Percentiles rank a stretch among this genome's conserved stretches.
These are phyloP conservation scores for Bergia puertoricense DNA, from an alignment of 92 coral and sea anemone genomes.

Conservation along the genomic window DNA sequence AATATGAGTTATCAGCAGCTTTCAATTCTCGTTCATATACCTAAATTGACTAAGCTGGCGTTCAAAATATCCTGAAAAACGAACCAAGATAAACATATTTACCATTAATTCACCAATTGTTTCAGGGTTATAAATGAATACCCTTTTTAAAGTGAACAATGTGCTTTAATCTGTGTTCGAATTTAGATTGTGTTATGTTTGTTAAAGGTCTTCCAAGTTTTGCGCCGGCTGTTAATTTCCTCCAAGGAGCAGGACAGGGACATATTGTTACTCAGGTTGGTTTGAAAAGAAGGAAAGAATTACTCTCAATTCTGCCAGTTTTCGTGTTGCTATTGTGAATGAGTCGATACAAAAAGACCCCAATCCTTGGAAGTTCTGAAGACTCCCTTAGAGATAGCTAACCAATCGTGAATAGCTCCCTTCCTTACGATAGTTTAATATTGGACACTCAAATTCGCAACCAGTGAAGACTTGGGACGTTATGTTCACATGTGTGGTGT, in stretches of 20 bases:
- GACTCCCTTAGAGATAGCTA: too few species aligned
- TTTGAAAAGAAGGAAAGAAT: background rate
- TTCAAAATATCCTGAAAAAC: too few species aligned
- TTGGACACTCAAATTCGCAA: too few species aligned
- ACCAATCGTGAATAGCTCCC: too few species aligned
- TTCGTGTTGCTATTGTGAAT: background rate
- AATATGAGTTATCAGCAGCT: too few species aligned
- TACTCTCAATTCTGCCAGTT: background rate
- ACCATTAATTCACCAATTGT: too few species aligned
- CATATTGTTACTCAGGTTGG: constrained; percentile 92
- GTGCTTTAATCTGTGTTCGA: background rate
- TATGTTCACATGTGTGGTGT: background rate
- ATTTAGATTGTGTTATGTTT: background rate
- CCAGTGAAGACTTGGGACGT: background rate
- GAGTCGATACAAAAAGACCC: background rate
- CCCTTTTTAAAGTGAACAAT: background rate
- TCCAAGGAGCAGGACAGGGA: constrained; percentile 96
- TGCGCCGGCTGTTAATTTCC: constrained; percentile 96
- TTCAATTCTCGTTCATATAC: too few species aligned
- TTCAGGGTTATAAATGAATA: background rate
- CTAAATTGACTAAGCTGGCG: too few species aligned
- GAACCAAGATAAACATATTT: too few species aligned
- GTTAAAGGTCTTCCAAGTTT: constrained; percentile 90
- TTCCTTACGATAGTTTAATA: too few species aligned
- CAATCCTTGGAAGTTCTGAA: too few species aligned